Evolutionary conservation across 1,140 invertebrate species (phyloP).

Genomic region (Proales similis): DNA sequence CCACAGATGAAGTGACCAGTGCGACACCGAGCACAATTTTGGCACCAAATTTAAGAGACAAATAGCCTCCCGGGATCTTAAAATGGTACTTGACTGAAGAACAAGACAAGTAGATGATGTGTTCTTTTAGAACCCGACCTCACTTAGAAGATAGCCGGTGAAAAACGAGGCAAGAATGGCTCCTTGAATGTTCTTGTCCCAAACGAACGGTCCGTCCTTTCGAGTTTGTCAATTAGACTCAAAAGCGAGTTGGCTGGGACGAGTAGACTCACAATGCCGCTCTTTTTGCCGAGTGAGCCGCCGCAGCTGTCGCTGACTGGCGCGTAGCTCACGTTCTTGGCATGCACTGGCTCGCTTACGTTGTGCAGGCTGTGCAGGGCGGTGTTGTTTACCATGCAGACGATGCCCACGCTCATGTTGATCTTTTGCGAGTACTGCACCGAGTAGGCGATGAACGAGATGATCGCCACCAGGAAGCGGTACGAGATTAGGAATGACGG

Average conservation of each 20-base stretch:
- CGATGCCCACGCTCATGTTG: conserved; percentile 79
- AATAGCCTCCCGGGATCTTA: conserved; percentile 52
- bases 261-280: background rate
- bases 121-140: conserved; percentile 41
- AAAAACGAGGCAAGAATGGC: conserved; percentile 51
- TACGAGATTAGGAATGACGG: conserved; percentile 33
- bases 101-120: too few species aligned
- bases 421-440: conserved; percentile 69
- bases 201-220: conserved; percentile 49
- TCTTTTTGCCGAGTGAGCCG: background rate
- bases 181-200: conserved; percentile 49
- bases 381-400: conserved; percentile 64
- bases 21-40: conserved; percentile 45
- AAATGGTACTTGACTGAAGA: too few species aligned
- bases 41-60: conserved; percentile 49
- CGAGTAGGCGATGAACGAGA: conserved; percentile 41
- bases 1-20: conserved; percentile 3
- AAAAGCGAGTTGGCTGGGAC: too few species aligned
- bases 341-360: background rate
- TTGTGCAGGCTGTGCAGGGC: conserved; percentile 34
- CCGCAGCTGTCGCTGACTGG: background rate
- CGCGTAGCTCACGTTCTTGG: background rate
- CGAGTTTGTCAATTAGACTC: too few species aligned
- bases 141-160: conserved; percentile 52
- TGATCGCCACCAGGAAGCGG: conserved; percentile 12